Evolutionary conservation across 1,140 invertebrate species (phyloP), one percentile per base, ranked within the genome.

Genomic region (Kradibia gibbosae): DNA sequence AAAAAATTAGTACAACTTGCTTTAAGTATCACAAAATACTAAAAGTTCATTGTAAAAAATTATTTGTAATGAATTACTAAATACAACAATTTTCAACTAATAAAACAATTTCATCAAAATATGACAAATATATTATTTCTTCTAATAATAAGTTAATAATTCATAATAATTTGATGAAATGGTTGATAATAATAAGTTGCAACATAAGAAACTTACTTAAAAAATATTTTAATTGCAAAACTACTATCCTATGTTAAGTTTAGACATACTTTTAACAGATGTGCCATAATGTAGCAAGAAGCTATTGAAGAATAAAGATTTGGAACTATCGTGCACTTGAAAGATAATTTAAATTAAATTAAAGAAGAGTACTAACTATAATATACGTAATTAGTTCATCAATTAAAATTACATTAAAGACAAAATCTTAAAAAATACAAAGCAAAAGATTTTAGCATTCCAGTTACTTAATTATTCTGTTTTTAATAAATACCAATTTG

Each of bases 321-420:
- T 55, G 11, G 60, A 62, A 78, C 50, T 78, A 82, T 76, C 75
- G 80, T 82, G 80, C 80, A 73, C 39, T 60, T 13, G 3, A 82
- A 62, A 82, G 7, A 34, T 77, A 82, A 62, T 25, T 72, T 34
- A 78, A 77, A 53, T 60, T 72, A 50, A 76, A 78, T 60, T 62
- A 1, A 72, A 72, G 5, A 72, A 71, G 7, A 75, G 15, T 67
- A 82, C 53, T 71, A 73, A 31, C 72, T 22, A n/a, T 73, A 13
- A 22, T 60, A 72, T 22, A 73, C 42, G 11, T 55, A 62, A 82
- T 39, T 48, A 73, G 17, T 3, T 71, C 15, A 60, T 62, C 10
- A 70, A 70, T 25, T 50, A 50, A 73, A 77, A 73, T 48, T n/a
- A 77, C n/a, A n/a, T n/a, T n/a, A 42, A 77, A n/a, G 42, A 57